phyloP scores from a whole-genome alignment of 2,797 vertebrate genomes.

The Acanthurus lineatus region DNA sequence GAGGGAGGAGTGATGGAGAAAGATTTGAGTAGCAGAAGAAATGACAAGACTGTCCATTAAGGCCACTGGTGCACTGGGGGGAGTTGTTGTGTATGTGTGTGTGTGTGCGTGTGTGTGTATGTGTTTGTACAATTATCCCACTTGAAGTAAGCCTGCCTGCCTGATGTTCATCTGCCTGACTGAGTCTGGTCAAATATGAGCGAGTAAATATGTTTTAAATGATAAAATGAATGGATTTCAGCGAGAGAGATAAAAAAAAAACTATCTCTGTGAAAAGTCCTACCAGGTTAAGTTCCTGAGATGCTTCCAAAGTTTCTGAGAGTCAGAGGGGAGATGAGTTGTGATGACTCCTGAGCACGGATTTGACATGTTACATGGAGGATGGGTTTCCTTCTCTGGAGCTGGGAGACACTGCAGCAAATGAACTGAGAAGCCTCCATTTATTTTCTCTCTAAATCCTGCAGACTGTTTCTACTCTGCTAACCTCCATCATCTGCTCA shows the following conservation, averaged over 20 bases:
- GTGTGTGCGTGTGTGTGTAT: slow-evolving; percentile 10
- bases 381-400: slow-evolving; percentile 64
- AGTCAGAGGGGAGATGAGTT: slow-evolving; percentile 43
- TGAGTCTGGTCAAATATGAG: slow-evolving; percentile 3
- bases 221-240: neutral
- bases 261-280: slow-evolving; percentile 3
- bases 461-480: slow-evolving; percentile 52
- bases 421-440: slow-evolving; percentile 75
- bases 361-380: slow-evolving; percentile 70
- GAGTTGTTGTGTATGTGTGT: neutral
- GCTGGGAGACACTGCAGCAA: slow-evolving; percentile 68
- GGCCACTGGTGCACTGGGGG: slow-evolving; percentile 25
- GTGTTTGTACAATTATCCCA: slow-evolving; percentile 25
- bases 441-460: slow-evolving; percentile 64
- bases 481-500: slow-evolving; percentile 39
- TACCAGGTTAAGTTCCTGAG: slow-evolving; percentile 38
- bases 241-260: too few species aligned
- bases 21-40: slow-evolving; percentile 51
- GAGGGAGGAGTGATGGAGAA: slow-evolving; percentile 32
- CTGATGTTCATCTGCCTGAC: slow-evolving; percentile 8
- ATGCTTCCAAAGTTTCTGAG: slow-evolving; percentile 61
- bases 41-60: slow-evolving; percentile 56
- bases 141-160: slow-evolving; percentile 2
- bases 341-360: slow-evolving; percentile 60
- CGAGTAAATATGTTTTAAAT: neutral